Evolutionary conservation across 1,140 invertebrate genomes (phyloP).

Genomic region (Temnothorax longispinosus): DNA sequence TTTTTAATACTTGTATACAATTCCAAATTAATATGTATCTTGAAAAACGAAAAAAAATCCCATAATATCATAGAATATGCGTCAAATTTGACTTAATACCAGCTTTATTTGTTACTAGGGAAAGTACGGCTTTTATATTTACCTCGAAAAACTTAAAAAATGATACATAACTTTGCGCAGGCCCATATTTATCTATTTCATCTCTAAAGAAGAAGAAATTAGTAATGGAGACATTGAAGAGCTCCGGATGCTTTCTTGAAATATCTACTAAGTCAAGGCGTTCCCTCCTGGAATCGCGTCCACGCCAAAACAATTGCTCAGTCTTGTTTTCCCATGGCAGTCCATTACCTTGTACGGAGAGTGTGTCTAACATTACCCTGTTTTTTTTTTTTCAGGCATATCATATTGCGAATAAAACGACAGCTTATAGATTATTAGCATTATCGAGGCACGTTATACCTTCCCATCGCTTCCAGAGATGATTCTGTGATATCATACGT

Average conservation of each 20-base stretch:
- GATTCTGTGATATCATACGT: slow-evolving; percentile 98
- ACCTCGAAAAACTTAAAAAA: slow-evolving; percentile 99
- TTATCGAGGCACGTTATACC: slow-evolving; percentile 85
- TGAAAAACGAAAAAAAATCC: background rate
- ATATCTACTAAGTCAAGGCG: slow-evolving; percentile 94
- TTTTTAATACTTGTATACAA: background rate
- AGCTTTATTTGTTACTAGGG: background rate
- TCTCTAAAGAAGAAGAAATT: slow-evolving; percentile 98
- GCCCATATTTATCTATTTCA: slow-evolving; percentile 94
- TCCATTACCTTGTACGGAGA: slow-evolving; percentile 94
- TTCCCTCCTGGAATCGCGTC: slow-evolving; percentile 94
- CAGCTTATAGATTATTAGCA: background rate
- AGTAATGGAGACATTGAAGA: slow-evolving; percentile 96
- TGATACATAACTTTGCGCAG: slow-evolving; percentile 92
- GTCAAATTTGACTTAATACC: background rate
- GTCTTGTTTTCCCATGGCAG: slow-evolving; percentile 91
- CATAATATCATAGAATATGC: background rate
- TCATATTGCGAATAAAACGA: slow-evolving; percentile 52
- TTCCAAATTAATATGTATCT: background rate
- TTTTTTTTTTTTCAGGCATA: slow-evolving; percentile 68
- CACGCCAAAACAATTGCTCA: slow-evolving; percentile 95
- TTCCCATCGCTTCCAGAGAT: slow-evolving; percentile 95
- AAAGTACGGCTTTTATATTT: slow-evolving; percentile 60
- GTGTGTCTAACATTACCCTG: slow-evolving; percentile 95
- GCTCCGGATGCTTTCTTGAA: slow-evolving; percentile 90